phyloP scores from a whole-genome alignment of 35 echinoderm and acorn worm genomes.

The Nesometra sesokonis region DNA sequence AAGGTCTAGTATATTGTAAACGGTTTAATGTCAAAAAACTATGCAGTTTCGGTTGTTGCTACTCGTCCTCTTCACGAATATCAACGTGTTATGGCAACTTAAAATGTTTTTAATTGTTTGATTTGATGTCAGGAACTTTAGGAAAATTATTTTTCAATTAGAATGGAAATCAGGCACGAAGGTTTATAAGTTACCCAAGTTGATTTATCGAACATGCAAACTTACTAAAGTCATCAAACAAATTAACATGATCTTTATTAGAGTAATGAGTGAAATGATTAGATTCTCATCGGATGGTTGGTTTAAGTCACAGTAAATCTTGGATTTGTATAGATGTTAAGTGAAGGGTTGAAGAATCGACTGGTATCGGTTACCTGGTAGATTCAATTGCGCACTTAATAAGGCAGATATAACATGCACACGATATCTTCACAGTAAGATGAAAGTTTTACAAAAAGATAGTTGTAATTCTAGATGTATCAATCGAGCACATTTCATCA shows the following conservation, averaged over 20 bases:
- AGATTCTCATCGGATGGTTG: background rate
- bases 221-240: background rate
- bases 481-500: background rate
- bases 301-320: background rate
- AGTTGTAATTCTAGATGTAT: background rate
- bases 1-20: too few relatives aligned
- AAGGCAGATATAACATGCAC: background rate
- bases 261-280: background rate
- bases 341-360: background rate
- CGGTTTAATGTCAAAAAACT: too few relatives aligned
- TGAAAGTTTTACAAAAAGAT: background rate
- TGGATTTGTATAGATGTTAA: background rate
- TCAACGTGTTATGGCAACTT: too few relatives aligned
- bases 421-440: background rate
- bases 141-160: too few relatives aligned
- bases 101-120: too few relatives aligned
- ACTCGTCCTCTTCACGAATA: too few relatives aligned
- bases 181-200: background rate
- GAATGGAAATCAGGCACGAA: background rate
- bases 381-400: background rate
- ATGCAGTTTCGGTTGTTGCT: too few relatives aligned
- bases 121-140: too few relatives aligned
- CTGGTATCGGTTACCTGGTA: background rate
- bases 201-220: background rate
- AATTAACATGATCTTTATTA: slow-evolving; percentile 1